Conservation (phyloP, 2,113 vertebrate genomes). For the Ranitomeya variabilis region DNA sequence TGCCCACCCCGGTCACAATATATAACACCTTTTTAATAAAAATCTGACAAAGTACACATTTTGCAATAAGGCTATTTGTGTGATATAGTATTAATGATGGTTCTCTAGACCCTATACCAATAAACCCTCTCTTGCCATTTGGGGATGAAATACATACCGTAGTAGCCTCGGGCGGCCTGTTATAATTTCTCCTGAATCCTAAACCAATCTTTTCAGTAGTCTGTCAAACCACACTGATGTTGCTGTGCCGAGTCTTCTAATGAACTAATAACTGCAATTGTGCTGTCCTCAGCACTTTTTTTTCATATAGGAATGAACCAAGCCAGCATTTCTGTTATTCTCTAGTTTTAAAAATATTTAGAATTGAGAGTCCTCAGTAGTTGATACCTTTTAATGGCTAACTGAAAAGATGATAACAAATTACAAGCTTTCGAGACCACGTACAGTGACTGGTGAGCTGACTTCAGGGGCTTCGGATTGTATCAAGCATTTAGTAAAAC, state of each 20-base stretch:
- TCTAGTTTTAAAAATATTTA: too few relatives aligned
- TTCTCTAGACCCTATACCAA: conserved; percentile 27
- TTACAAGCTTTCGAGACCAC: too few relatives aligned
- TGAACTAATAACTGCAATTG: conserved; percentile 30
- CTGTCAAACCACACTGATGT: conserved; percentile 1
- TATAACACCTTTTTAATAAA: background rate
- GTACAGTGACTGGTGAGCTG: background rate
- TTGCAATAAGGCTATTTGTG: conserved; percentile 4
- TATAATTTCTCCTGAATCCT: conserved; percentile 28
- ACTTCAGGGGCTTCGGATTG: background rate
- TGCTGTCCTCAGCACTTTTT: conserved; percentile 36
- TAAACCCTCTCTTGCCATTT: conserved; percentile 24
- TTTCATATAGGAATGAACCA: background rate
- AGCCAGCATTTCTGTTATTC: background rate
- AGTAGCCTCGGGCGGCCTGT: conserved; percentile 18
- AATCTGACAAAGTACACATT: background rate
- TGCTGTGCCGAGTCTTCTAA: background rate
- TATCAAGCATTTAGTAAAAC: background rate
- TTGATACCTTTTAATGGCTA: too few relatives aligned
- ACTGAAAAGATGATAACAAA: too few relatives aligned
- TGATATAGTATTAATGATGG: conserved; percentile 31
- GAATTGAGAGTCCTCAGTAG: too few relatives aligned
- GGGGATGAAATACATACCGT: background rate
- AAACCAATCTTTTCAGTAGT: conserved; percentile 3
- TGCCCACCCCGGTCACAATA: background rate